Conservation (phyloP, 2,113 vertebrate species). For the Gallinago undulata region DNA sequence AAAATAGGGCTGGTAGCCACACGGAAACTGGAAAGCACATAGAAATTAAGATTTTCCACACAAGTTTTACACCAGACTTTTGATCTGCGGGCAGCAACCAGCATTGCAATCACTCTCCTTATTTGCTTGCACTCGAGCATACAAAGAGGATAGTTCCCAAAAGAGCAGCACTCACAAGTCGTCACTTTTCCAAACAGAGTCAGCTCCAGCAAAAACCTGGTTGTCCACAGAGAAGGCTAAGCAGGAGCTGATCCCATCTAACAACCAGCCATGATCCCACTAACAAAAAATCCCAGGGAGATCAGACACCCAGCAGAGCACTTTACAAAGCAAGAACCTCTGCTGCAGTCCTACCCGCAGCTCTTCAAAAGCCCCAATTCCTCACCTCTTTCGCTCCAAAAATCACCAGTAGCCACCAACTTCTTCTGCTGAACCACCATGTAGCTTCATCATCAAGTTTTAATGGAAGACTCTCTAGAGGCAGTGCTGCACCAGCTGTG, state of each 20-base stretch:
- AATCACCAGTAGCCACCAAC: not conserved
- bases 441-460: not conserved
- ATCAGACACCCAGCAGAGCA: not conserved
- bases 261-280: not conserved
- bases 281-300: not conserved
- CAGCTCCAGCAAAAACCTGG: not conserved
- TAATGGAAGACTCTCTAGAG: not conserved
- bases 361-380: not conserved
- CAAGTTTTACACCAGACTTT: not conserved
- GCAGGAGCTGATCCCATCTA: not conserved
- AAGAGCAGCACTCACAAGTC: not conserved
- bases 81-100: not conserved
- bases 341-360: accelerated
- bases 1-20: not conserved
- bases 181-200: not conserved
- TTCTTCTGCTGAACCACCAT: not conserved
- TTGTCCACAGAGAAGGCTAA: not conserved
- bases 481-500: not conserved
- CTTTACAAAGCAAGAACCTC: not conserved
- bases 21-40: not conserved
- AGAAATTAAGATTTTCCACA: not conserved
- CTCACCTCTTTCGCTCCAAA: not conserved
- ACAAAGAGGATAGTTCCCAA: not conserved
- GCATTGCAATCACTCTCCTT: not conserved
- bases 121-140: not conserved